phyloP scores from a whole-genome alignment of 1,140 invertebrate genomes.

The Euwallacea fornicatus region DNA sequence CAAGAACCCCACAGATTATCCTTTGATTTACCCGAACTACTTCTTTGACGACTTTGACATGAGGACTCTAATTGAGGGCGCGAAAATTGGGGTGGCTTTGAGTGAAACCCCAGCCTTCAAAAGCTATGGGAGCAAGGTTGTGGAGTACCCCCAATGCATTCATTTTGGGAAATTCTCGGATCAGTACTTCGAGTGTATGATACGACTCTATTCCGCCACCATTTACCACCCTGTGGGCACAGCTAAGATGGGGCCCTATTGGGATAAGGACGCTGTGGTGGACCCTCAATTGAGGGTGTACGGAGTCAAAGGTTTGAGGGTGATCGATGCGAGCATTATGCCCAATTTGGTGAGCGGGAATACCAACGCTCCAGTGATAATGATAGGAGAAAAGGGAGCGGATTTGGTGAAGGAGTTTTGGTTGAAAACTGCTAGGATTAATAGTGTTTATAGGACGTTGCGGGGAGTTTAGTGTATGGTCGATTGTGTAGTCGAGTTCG shows the following conservation, averaged over 20 bases:
- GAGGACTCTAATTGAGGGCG: slow-evolving; percentile 78
- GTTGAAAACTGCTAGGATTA: slow-evolving; percentile 55
- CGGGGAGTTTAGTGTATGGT: slow-evolving; percentile 14
- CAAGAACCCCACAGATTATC: slow-evolving; percentile 85
- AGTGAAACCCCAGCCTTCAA: slow-evolving; percentile 73
- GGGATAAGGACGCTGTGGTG: slow-evolving; percentile 83
- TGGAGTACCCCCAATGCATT: slow-evolving; percentile 72
- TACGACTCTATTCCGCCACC: slow-evolving; percentile 75
- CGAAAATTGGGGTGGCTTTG: slow-evolving; percentile 74
- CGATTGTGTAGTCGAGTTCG: too few species aligned
- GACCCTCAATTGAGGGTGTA: slow-evolving; percentile 81
- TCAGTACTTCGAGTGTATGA: slow-evolving; percentile 82
- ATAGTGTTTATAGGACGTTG: slow-evolving; percentile 28
- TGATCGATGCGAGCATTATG: slow-evolving; percentile 87
- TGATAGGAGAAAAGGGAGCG: slow-evolving; percentile 83
- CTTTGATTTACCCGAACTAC: slow-evolving; percentile 92
- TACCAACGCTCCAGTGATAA: slow-evolving; percentile 81
- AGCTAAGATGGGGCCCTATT: slow-evolving; percentile 89
- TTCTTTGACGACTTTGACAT: slow-evolving; percentile 79
- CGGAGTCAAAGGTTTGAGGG: slow-evolving; percentile 74
- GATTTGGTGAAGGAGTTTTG: slow-evolving; percentile 83
- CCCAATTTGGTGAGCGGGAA: slow-evolving; percentile 81
- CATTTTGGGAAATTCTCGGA: slow-evolving; percentile 69
- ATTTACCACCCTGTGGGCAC: slow-evolving; percentile 89
- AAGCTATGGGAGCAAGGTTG: slow-evolving; percentile 68